Percentiles rank a stretch among this genome's conserved stretches.
phyloP scores from a whole-genome alignment of 2,888 invertebrate genomes.

The Aspidiotus rigidus region DNA sequence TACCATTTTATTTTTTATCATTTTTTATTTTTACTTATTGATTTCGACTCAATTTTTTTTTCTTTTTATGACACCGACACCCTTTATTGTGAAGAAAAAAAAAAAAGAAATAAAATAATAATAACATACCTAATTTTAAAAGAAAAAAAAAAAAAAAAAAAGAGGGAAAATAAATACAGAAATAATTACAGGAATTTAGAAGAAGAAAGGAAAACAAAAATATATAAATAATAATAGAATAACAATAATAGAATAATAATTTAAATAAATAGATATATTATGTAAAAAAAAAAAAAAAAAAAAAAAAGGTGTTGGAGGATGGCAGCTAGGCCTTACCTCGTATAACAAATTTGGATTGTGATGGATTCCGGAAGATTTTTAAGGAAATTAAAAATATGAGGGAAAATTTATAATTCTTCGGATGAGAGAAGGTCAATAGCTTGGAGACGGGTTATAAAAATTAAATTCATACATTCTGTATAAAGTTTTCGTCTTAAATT shows the following conservation, averaged over 20 bases:
- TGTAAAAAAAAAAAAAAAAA: not conserved
- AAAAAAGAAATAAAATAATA: not conserved
- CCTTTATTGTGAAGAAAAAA: not conserved
- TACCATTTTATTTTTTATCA: not conserved
- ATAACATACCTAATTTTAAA: not conserved
- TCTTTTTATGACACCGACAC: not conserved
- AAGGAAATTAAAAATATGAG: too few species aligned
- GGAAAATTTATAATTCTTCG: too few species aligned
- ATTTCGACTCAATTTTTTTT: not conserved
- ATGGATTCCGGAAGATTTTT: too few species aligned
- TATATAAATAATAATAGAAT: not conserved
- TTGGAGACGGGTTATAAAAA: too few species aligned
- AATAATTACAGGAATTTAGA: too few species aligned
- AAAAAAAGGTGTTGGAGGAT: not conserved
- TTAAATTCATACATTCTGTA: too few species aligned
- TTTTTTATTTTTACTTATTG: not conserved
- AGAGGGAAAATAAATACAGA: constrained; percentile 1
- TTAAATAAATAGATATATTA: not conserved
- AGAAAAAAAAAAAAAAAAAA: constrained; percentile 15
- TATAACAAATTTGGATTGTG: too few species aligned
- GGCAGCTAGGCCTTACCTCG: too few species aligned
- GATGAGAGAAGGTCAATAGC: too few species aligned
- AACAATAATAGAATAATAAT: not conserved
- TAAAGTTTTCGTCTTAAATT: too few species aligned
- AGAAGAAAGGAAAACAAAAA: too few species aligned